Percentiles rank a stretch among this genome's conserved stretches.
Conservation (phyloP, 1,140 invertebrate genomes). For the Scaptomyza graminum region DNA sequence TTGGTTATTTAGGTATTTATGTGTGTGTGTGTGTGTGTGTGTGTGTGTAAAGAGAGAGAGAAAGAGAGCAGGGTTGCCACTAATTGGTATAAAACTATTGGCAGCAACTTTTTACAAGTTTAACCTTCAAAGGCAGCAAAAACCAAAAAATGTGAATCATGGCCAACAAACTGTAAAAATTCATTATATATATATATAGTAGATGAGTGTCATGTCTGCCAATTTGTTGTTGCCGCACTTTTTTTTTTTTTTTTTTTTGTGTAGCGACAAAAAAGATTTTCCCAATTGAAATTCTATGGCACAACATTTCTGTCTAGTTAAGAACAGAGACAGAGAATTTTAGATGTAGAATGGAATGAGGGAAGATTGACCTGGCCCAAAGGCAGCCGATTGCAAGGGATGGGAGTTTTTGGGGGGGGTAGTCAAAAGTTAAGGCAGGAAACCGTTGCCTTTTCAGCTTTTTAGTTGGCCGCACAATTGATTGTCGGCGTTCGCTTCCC, state of each 20-base stretch:
- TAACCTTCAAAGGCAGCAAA: slow-evolving; percentile 48
- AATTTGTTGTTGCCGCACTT: background rate
- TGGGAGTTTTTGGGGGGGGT: no score
- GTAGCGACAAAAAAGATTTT: slow-evolving; percentile 21
- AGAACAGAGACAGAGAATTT: background rate
- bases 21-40: slow-evolving; percentile 4
- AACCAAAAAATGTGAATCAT: slow-evolving; percentile 49
- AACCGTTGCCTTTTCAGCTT: slow-evolving; percentile 43
- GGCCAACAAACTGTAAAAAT: slow-evolving; percentile 69
- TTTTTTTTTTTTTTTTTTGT: no score
- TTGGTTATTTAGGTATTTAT: slow-evolving; percentile 40
- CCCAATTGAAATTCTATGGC: slow-evolving; percentile 66
- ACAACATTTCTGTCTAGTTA: slow-evolving; percentile 4
- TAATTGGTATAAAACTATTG: slow-evolving; percentile 48
- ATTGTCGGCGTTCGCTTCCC: slow-evolving; percentile 41
- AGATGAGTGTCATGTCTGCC: no score
- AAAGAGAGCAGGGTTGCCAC: slow-evolving; percentile 14
- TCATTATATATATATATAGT: slow-evolving; percentile 56
- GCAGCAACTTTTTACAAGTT: slow-evolving; percentile 47
- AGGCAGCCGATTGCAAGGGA: no score
- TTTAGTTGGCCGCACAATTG: slow-evolving; percentile 60
- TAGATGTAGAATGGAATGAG: background rate
- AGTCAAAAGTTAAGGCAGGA: slow-evolving; percentile 12
- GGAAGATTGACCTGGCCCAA: no score
- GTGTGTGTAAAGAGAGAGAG: background rate